These are phyloP conservation scores for Euwallacea fornicatus DNA, from an alignment of 1,140 invertebrate genomes.

Conservation along the genomic window DNA sequence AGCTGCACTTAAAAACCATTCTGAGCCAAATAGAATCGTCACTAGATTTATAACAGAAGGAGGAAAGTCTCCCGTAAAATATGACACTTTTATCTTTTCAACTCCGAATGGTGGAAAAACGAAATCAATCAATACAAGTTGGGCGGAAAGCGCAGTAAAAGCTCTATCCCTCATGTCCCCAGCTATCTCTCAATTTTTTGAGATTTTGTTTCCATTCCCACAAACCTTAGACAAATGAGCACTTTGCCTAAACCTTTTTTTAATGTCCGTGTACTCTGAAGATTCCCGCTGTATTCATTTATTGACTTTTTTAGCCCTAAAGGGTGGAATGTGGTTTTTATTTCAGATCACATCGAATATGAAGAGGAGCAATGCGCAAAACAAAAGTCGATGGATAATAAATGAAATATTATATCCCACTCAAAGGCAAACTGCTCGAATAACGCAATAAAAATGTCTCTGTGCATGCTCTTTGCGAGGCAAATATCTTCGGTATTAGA, in stretches of 20 bases:
- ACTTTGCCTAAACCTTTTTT: not conserved
- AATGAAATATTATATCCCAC: not conserved
- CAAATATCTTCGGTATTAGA: slow-evolving; percentile 6
- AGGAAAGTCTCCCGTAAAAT: not conserved
- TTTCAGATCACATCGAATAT: too few species aligned
- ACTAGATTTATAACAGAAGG: slow-evolving; percentile 5
- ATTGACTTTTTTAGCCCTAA: too few species aligned
- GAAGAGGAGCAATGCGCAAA: too few species aligned
- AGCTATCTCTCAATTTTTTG: slow-evolving; percentile 15
- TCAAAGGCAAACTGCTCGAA: not conserved
- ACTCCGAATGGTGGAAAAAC: not conserved
- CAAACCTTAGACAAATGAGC: not conserved
- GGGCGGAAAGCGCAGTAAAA: slow-evolving; percentile 10
- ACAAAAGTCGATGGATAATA: too few species aligned
- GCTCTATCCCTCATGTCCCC: slow-evolving; percentile 8
- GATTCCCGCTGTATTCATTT: too few species aligned
- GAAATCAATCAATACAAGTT: slow-evolving; percentile 14
- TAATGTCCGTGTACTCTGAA: too few species aligned
- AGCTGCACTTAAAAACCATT: too few species aligned
- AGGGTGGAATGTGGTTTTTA: too few species aligned
- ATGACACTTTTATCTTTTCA: slow-evolving; percentile 18
- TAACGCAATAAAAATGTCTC: not conserved
- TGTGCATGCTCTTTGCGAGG: not conserved
- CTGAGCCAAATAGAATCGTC: too few species aligned
- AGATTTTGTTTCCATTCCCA: slow-evolving; percentile 8